Evolutionary conservation across 2,888 invertebrate genomes (phyloP).

Genomic region (Tromatobia lineatoria): DNA sequence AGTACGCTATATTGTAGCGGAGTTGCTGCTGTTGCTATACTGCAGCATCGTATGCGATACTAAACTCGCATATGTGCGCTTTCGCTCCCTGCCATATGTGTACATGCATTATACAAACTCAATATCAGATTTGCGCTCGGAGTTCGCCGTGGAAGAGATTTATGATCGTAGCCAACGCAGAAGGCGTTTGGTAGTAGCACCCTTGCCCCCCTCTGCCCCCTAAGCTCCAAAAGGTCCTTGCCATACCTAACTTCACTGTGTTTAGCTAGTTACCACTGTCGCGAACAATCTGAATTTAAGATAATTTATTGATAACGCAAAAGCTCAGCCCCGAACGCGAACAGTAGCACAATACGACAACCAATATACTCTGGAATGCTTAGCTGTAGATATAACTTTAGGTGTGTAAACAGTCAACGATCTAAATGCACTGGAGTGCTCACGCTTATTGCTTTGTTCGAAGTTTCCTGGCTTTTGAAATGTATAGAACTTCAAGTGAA

Average conservation of each 20-base stretch:
- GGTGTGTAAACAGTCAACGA: slow-evolving; percentile 19
- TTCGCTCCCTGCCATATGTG: slow-evolving; percentile 35
- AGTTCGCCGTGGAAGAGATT: slow-evolving; percentile 73
- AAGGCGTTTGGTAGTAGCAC: slow-evolving; percentile 46
- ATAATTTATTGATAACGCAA: slow-evolving; percentile 59
- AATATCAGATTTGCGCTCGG: slow-evolving; percentile 73
- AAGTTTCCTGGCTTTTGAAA: neutral
- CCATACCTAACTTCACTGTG: slow-evolving; percentile 56
- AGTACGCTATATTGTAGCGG: slow-evolving; percentile 19
- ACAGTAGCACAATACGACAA: neutral
- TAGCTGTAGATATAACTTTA: neutral
- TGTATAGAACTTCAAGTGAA: neutral
- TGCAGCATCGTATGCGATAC: slow-evolving; percentile 35
- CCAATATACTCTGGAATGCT: neutral
- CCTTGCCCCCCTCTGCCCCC: slow-evolving; percentile 28
- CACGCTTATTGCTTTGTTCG: slow-evolving; percentile 42
- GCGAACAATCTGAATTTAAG: slow-evolving; percentile 66
- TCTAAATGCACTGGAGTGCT: slow-evolving; percentile 25
- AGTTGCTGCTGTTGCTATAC: slow-evolving; percentile 24
- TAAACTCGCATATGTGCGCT: slow-evolving; percentile 55
- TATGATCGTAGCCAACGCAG: slow-evolving; percentile 68
- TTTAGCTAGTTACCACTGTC: slow-evolving; percentile 67
- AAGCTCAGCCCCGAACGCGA: neutral
- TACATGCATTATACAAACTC: slow-evolving; percentile 72
- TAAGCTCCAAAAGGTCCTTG: neutral